Base-by-base conservation (phyloP, 2,888 invertebrate genomes). In the Drosophila mettleri region DNA sequence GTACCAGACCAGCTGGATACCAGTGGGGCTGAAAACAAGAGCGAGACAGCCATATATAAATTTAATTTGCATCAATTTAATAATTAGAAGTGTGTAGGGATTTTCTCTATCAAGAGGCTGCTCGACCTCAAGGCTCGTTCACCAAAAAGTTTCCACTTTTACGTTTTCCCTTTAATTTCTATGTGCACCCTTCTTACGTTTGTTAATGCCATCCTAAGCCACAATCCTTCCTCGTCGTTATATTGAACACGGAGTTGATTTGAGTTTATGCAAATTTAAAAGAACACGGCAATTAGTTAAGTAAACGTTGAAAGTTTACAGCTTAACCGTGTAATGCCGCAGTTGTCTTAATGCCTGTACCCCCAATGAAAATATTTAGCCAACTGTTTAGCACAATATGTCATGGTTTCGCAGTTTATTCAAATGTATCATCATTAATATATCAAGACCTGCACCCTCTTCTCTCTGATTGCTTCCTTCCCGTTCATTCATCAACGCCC, bases 221-320 rank as follows among this genome's bases (percentile, higher is more conserved):
- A 48, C 63, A 68, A 55, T 38, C 36, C 48, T 20, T 33, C 72
- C 45, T 12, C 49, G 67, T 65, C 65, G 64, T n/a, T 58, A 34
- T 49, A 61, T 43, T 8, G 34, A 65, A 61, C 53, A 62, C 41
- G 60, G 54, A 60, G 58, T 61, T 64, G 53, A 68, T 70, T 78
- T 84, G 85, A 87, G 82, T 88, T 84, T 86, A 89, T 89, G 80
- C 80, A 78, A 74, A 80, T 80, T 69, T 81, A 72, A 88, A 76
- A 88, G 88, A 88, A 79, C 86, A 79, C 71, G 86, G 90, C 91
- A 91, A 91, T 91, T 91, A 90, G 91, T 91, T 89, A 86, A 82
- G 89, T 89, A 91, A 91, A 91, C 72, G 90, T 80, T 82, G 58
- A 74, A 74, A 62, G 62, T 64, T 66, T 61, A 38, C 45, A 38